Evolutionary conservation across 2,113 vertebrate species (phyloP), one percentile per base, ranked within the genome.

Genomic region (Daubentonia madagascariensis): DNA sequence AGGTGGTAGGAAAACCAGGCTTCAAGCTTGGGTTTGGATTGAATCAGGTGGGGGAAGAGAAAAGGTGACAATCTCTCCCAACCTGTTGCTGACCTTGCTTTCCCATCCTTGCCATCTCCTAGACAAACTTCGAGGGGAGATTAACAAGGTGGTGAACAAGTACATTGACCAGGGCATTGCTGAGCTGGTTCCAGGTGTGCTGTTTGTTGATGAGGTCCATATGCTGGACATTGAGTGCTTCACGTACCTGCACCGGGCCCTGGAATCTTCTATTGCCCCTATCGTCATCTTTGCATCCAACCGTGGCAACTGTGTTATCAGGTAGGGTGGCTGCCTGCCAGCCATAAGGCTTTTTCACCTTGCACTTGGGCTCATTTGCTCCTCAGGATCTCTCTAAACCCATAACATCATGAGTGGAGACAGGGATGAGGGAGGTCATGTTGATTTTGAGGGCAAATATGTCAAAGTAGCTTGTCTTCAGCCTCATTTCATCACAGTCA

Each of bases 221-320:
- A 99, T 99, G 99, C 98, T 99, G 98, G 99, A 99, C 98, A 99
- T 99, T 1, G 99, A 99, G 95, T 99, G 99, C 98, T 99, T 99
- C 98, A 99, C 99, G 0, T 99, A 99, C 98, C 99, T 99, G 95
- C 99, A 99, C 95, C 98, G 99, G 23, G 99, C 99, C 0, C 98
- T 99, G 83, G 99, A 99, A 95, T 99, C 99, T 94, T 99, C 99
- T 79, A 99, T 99, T 80, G 99, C 99, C 1, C 99, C 99, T 96
- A 99, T 99, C 1, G 99, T 99, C 50, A 99, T 99, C 97, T 99
- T 99, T 18, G 99, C 99, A 76, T 99, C 99, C 40, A 99, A 99
- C 98, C 98, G 99, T 35, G 99, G 99, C 94, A 99, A 99, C 98
- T 99, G 99, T 83, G 97, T 99, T 89, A 99, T 99, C 98, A 99